A percentile compares a stretch with the other conserved stretches of the same genome.
These are phyloP conservation scores for Pungitius pungitius DNA, from an alignment of 2,113 vertebrate genomes.

Conservation along the genomic window DNA sequence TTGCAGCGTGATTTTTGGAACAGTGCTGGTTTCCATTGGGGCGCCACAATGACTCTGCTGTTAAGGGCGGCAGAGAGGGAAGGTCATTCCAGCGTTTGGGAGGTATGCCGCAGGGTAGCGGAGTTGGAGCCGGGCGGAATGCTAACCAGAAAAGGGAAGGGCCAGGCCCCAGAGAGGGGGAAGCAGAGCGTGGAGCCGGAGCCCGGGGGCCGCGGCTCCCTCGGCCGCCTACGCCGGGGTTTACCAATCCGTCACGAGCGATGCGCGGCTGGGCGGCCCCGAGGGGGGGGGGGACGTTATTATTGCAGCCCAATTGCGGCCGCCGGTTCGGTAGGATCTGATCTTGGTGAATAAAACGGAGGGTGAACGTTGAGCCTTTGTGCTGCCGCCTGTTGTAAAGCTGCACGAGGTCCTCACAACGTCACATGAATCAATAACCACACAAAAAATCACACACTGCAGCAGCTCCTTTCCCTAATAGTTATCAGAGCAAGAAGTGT, in stretches of 20 bases:
- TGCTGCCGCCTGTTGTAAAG: slow-evolving; percentile 3
- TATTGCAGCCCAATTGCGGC: slow-evolving; percentile 12
- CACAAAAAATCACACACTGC: slow-evolving; percentile 8
- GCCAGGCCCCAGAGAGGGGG: slow-evolving; percentile 32
- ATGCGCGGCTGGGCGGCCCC: too few relatives aligned
- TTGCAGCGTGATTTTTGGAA: neutral
- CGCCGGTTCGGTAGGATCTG: slow-evolving; percentile 8
- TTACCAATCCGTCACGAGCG: slow-evolving; percentile 67
- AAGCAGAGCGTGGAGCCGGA: slow-evolving; percentile 62
- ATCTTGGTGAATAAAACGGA: slow-evolving; percentile 7
- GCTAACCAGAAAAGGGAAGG: slow-evolving; percentile 55
- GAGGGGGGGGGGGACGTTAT: too few relatives aligned
- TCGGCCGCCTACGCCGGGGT: slow-evolving; percentile 57
- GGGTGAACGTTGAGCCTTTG: neutral
- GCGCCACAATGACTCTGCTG: slow-evolving; percentile 4
- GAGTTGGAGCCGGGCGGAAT: slow-evolving; percentile 35
- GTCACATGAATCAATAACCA: slow-evolving; percentile 8
- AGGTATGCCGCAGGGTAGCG: slow-evolving; percentile 29
- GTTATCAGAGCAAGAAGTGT: slow-evolving; percentile 16
- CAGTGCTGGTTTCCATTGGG: neutral
- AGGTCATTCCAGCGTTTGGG: slow-evolving; percentile 47
- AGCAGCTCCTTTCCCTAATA: slow-evolving; percentile 7
- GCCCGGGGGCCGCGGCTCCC: slow-evolving; percentile 62
- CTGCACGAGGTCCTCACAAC: neutral
- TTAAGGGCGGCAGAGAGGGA: slow-evolving; percentile 22